phyloP scores from a whole-genome alignment of 92 coral and sea anemone genomes.

The Porites rus region DNA sequence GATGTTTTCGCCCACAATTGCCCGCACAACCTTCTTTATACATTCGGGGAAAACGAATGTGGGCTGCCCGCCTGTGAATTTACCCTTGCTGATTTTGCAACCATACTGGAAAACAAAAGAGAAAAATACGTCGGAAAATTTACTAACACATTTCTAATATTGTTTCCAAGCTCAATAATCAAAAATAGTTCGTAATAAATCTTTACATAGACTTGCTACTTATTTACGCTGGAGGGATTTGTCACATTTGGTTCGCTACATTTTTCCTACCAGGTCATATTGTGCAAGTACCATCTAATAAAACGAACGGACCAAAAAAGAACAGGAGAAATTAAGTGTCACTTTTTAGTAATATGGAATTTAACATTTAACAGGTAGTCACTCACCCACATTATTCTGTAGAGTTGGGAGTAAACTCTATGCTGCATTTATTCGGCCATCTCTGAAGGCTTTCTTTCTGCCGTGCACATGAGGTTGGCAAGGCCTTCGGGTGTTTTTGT shows the following conservation, averaged over 20 bases:
- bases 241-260: not conserved
- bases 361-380: not conserved
- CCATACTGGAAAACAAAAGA: not conserved
- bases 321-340: not conserved
- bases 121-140: too few relatives aligned
- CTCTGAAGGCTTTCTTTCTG: not conserved
- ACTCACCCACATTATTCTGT: not conserved
- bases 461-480: not conserved
- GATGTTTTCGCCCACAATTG: conserved; percentile 1
- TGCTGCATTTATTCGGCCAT: not conserved
- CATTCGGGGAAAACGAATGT: not conserved
- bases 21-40: not conserved
- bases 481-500: not conserved
- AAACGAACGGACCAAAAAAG: not conserved
- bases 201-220: too few relatives aligned
- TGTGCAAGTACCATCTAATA: not conserved
- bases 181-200: too few relatives aligned
- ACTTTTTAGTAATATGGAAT: too few relatives aligned
- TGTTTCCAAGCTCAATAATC: too few relatives aligned
- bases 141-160: too few relatives aligned
- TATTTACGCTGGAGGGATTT: not conserved
- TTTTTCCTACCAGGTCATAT: not conserved
- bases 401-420: not conserved
- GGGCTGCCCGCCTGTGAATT: not conserved
- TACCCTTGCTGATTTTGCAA: not conserved